Evolutionary conservation across 2,113 vertebrate species (phyloP).

Genomic region (Cavia aperea): DNA sequence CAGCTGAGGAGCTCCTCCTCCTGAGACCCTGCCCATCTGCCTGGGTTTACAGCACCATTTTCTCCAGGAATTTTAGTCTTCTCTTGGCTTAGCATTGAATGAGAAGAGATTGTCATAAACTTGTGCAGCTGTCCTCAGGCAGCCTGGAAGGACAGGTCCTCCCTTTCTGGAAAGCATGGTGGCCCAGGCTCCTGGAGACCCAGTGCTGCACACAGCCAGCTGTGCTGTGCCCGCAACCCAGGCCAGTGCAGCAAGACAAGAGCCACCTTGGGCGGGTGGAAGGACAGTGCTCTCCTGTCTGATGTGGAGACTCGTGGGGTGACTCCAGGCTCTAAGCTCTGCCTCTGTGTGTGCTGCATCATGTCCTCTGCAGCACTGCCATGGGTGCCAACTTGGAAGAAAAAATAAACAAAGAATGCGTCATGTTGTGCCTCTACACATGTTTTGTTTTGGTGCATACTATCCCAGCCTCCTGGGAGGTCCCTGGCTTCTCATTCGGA

Average conservation of each 20-base stretch:
- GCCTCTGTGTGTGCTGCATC: neutral
- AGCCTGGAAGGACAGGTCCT: slow-evolving; percentile 10
- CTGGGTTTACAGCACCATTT: slow-evolving; percentile 49
- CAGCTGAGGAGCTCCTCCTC: neutral
- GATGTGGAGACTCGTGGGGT: neutral
- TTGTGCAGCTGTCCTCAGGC: neutral
- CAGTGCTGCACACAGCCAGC: neutral
- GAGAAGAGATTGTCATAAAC: slow-evolving; percentile 4
- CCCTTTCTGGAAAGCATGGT: neutral
- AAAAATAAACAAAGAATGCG: neutral
- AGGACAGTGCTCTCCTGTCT: neutral
- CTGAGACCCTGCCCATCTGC: neutral
- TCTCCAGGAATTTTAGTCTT: slow-evolving; percentile 29
- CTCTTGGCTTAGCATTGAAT: too few species aligned
- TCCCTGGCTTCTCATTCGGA: neutral
- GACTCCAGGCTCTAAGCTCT: neutral
- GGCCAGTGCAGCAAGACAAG: too few species aligned
- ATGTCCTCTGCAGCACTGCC: neutral
- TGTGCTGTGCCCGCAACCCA: too few species aligned
- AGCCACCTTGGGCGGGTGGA: neutral
- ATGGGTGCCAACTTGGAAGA: neutral
- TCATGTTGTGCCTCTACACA: neutral
- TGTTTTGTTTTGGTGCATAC: neutral
- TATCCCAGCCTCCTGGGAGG: neutral
- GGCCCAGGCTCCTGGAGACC: neutral